A percentile compares a stretch with the other conserved stretches of the same genome.
These are phyloP conservation scores for Athene noctua DNA, from an alignment of 2,113 vertebrate species.

Conservation along the genomic window DNA sequence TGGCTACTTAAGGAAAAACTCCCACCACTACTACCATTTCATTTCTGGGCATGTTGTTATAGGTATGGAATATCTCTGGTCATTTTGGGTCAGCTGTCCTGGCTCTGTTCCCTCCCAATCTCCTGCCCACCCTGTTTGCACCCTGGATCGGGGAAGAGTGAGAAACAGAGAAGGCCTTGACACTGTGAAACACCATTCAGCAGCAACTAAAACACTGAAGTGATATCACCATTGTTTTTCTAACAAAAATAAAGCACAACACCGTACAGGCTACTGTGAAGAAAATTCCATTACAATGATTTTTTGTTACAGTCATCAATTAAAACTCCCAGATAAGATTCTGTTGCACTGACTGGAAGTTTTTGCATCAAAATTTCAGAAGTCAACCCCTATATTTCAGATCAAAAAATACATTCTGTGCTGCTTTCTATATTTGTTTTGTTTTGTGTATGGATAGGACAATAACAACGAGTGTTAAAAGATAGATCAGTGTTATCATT, in stretches of 20 bases:
- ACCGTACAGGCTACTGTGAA: neutral
- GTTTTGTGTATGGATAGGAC: neutral
- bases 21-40: neutral
- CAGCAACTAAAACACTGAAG: neutral
- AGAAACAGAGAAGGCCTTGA: neutral
- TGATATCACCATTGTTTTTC: neutral
- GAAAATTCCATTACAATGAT: neutral
- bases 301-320: neutral
- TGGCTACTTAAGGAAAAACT: neutral
- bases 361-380: neutral
- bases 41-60: neutral
- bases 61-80: neutral
- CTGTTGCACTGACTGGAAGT: neutral
- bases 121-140: neutral
- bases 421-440: neutral
- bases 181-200: neutral
- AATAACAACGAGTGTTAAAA: neutral
- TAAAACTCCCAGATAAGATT: neutral
- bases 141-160: neutral
- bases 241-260: neutral
- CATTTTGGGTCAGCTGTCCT: neutral
- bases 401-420: neutral
- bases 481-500: neutral
- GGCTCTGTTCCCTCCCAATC: neutral
- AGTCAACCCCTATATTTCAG: neutral